phyloP scores from a whole-genome alignment of 2,888 invertebrate species.

The Torymus auratus region DNA sequence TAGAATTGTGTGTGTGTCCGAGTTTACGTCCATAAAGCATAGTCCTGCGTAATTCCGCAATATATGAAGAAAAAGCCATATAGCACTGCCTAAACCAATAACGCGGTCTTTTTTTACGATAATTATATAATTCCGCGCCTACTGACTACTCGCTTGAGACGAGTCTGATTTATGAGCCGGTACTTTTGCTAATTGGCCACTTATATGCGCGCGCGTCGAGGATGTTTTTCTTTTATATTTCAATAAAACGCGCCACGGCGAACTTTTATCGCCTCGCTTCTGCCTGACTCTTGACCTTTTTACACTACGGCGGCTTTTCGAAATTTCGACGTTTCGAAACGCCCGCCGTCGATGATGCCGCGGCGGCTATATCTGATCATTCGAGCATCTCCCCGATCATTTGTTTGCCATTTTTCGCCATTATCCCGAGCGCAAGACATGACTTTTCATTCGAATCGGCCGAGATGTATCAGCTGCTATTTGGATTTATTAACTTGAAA shows the following conservation, averaged over 20 bases:
- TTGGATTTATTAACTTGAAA: conserved; percentile 13
- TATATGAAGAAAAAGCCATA: conserved; percentile 3
- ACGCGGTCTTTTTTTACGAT: conserved; percentile 26
- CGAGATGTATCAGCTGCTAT: neutral
- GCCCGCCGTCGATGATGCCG: too few species aligned
- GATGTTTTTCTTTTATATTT: conserved; percentile 20
- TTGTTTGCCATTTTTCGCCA: conserved; percentile 1
- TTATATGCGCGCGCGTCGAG: neutral
- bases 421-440: neutral
- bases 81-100: conserved; percentile 31
- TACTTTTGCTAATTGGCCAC: conserved; percentile 10
- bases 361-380: too few species aligned
- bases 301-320: neutral
- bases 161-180: conserved; percentile 10
- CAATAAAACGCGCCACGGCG: conserved; percentile 4
- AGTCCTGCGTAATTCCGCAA: conserved; percentile 21
- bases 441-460: conserved; percentile 5
- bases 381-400: neutral
- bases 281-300: conserved; percentile 11
- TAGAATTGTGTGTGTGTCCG: conserved; percentile 49
- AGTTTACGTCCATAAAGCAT: conserved; percentile 26
- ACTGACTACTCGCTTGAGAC: too few species aligned
- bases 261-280: too few species aligned
- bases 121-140: conserved; percentile 27
- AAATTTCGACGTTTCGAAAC: neutral